Base-by-base conservation (phyloP, 2,113 vertebrate genomes). In the Corydoras sp. region DNA sequence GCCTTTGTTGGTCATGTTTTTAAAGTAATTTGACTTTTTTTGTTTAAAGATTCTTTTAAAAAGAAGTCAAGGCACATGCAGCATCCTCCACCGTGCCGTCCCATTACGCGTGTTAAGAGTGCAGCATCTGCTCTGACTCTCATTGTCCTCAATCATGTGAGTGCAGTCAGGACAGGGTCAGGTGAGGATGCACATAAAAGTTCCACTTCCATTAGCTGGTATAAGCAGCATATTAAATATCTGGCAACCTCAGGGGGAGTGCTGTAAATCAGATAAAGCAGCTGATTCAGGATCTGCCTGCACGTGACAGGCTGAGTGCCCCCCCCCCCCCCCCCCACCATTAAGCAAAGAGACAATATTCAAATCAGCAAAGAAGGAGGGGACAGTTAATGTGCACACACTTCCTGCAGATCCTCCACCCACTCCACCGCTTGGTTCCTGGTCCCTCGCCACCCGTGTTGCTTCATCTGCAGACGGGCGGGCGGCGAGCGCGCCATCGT, bases 211-310 rank as follows among this genome's bases (percentile, higher is more conserved):
- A 58, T 81, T 79, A 83, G 29, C 81, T 30, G 32, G 31, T 35
- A 61, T 50, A 55, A 43, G 77, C 79, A 66, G 62, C 58, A 62
- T 64, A 73, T 60, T 77, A 65, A 79, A 76, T 76, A 72, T 9
- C 63, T 77, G 77, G 56, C 69, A 77, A 61, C 54, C n/a, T 43
- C 35, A 12, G 51, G 59, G 15, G 31, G 32, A 49, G 53, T 64
- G 60, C 70, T 74, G 74, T 82, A 76, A 72, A 83, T 81, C 80
- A 77, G 71, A 79, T 63, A 68, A 60, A 77, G 35, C 32, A 56
- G 80, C 58, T 63, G 62, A 79, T 74, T 71, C 60, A 60, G 68
- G 64, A 49, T 65, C 9, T 54, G 56, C 29, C 58, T 73, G 69
- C 24, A 68, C 60, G 61, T 30, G 24, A 60, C 66, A 68, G 63